Evolutionary conservation across 2,797 vertebrate species (phyloP).

Genomic region (Rhabdophis nuchalis): DNA sequence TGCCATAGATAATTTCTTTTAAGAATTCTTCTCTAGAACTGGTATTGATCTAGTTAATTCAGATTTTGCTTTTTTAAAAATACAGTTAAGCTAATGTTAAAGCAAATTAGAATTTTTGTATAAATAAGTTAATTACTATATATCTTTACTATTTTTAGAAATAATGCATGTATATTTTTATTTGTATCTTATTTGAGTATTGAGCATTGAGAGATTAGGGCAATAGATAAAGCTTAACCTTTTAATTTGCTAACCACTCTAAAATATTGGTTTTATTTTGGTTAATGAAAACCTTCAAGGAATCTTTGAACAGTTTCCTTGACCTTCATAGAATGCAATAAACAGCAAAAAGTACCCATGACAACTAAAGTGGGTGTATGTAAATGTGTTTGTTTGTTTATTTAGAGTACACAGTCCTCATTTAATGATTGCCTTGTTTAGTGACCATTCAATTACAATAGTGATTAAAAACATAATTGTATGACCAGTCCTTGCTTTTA

Average conservation of each 20-base stretch:
- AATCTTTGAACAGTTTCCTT: background rate
- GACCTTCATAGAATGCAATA: background rate
- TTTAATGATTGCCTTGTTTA: background rate
- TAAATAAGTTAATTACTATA: background rate
- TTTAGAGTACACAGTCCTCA: background rate
- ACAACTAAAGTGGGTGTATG: background rate
- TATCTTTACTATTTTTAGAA: background rate
- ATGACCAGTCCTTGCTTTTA: background rate
- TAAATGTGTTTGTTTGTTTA: background rate
- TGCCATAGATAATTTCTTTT: background rate
- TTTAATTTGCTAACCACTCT: background rate
- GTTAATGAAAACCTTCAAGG: background rate
- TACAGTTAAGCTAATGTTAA: background rate
- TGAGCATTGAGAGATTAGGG: background rate
- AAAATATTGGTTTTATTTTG: background rate
- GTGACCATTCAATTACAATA: background rate
- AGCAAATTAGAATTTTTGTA: background rate
- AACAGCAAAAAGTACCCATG: background rate
- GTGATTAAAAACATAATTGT: background rate
- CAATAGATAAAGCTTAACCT: background rate
- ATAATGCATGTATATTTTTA: background rate
- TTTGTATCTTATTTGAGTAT: background rate
- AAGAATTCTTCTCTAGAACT: background rate
- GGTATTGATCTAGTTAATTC: background rate
- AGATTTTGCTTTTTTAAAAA: background rate